These are phyloP conservation scores for Nibea coibor DNA, from an alignment of 2,113 vertebrate species.

Conservation along the genomic window DNA sequence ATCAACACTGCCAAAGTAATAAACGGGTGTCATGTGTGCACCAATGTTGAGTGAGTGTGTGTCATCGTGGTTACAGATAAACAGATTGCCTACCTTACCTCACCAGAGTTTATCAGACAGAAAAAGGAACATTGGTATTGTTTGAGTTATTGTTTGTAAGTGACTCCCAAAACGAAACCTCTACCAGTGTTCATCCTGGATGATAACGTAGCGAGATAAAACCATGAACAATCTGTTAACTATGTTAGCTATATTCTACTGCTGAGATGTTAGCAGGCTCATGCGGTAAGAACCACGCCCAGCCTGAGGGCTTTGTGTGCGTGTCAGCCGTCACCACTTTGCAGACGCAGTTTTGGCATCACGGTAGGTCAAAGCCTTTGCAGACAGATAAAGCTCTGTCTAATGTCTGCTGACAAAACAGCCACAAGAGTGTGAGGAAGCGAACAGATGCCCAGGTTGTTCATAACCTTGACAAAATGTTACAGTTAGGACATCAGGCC, in stretches of 20 bases:
- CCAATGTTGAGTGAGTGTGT: neutral
- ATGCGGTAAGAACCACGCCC: slow-evolving; percentile 27
- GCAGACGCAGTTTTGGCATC: neutral
- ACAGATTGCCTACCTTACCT: neutral
- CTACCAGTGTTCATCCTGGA: neutral
- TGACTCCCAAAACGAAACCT: neutral
- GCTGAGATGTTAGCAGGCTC: neutral
- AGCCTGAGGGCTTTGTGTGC: slow-evolving; percentile 23
- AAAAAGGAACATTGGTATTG: neutral
- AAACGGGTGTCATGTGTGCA: neutral
- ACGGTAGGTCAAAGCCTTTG: neutral
- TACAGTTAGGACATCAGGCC: neutral
- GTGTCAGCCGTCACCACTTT: neutral
- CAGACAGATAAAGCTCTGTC: slow-evolving; percentile 15
- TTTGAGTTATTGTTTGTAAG: neutral
- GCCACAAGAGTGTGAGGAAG: neutral
- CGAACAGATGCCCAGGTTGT: neutral
- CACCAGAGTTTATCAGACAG: neutral
- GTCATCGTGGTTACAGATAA: neutral
- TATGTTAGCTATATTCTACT: neutral
- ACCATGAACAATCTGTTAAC: neutral
- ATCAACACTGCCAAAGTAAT: slow-evolving; percentile 51
- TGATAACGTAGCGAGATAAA: neutral
- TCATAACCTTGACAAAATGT: neutral
- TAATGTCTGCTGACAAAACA: slow-evolving; percentile 1